Percentiles rank a stretch among this genome's conserved stretches.
These are phyloP conservation scores for Ameiurus melas DNA, from an alignment of 2,113 vertebrate species.

Conservation along the genomic window DNA sequence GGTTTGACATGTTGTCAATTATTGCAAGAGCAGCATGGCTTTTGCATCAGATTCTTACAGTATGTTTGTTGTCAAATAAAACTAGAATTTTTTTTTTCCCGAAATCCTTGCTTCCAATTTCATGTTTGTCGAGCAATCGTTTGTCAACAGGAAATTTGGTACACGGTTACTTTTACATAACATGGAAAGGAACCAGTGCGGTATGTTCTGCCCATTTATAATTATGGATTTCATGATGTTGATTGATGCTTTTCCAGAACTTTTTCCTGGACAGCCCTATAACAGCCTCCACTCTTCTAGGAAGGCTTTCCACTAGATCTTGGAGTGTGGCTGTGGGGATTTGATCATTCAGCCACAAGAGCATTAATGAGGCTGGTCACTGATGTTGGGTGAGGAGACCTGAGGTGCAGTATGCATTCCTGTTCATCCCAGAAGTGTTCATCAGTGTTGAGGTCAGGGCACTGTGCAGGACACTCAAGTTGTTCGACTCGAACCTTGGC, in stretches of 20 bases:
- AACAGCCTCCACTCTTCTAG: background rate
- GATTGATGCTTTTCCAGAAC: background rate
- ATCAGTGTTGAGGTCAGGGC: background rate
- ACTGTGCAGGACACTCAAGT: background rate
- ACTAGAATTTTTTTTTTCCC: background rate
- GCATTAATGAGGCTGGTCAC: background rate
- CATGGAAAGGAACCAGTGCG: background rate
- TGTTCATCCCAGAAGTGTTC: background rate
- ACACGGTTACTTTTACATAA: constrained; percentile 1
- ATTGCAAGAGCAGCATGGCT: constrained; percentile 13
- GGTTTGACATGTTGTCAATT: constrained; percentile 5
- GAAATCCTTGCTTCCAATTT: background rate
- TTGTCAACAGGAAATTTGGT: constrained; percentile 14
- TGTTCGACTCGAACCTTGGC: background rate
- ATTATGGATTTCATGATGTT: background rate
- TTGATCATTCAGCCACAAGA: background rate
- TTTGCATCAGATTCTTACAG: constrained; percentile 39
- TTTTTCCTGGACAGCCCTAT: background rate
- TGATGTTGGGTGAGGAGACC: background rate
- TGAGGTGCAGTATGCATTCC: background rate
- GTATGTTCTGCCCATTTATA: background rate
- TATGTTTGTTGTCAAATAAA: constrained; percentile 9
- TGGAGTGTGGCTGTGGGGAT: background rate
- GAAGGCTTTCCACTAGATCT: background rate
- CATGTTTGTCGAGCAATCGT: background rate